A percentile compares a stretch with the other conserved stretches of the same genome.
Evolutionary conservation across 2,797 vertebrate species (phyloP).

Genomic region (Toxotes lorentzi): DNA sequence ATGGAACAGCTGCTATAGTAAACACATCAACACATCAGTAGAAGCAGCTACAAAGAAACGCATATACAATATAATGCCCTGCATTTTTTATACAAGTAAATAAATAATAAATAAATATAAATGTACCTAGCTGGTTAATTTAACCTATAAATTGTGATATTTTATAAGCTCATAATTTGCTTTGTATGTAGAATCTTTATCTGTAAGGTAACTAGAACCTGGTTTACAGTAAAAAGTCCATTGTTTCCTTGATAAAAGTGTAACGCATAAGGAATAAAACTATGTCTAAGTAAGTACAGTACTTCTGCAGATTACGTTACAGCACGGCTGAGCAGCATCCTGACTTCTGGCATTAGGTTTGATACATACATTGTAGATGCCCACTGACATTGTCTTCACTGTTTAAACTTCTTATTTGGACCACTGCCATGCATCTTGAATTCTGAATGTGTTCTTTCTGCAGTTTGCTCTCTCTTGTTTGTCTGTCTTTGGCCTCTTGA

Average conservation of each 20-base stretch:
- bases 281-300: neutral
- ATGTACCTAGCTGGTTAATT: neutral
- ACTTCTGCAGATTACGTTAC: neutral
- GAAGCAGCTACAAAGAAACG: neutral
- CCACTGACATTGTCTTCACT: slow-evolving; percentile 21
- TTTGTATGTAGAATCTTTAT: neutral
- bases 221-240: neutral
- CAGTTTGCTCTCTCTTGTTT: slow-evolving; percentile 29
- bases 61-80: neutral
- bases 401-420: slow-evolving; percentile 39
- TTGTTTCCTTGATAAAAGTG: neutral
- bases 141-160: neutral
- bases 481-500: slow-evolving; percentile 40
- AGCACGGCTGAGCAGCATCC: slow-evolving; percentile 4
- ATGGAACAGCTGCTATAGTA: slow-evolving; percentile 21
- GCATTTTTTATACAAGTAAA: neutral
- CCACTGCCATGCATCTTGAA: slow-evolving; percentile 10
- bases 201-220: neutral
- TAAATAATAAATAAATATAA: neutral
- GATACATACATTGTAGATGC: neutral
- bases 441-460: slow-evolving; percentile 8
- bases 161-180: neutral
- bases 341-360: neutral
- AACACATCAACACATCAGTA: neutral
- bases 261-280: neutral